Conservation (phyloP, 2,797 vertebrate species). For the Champsocephalus esox region DNA sequence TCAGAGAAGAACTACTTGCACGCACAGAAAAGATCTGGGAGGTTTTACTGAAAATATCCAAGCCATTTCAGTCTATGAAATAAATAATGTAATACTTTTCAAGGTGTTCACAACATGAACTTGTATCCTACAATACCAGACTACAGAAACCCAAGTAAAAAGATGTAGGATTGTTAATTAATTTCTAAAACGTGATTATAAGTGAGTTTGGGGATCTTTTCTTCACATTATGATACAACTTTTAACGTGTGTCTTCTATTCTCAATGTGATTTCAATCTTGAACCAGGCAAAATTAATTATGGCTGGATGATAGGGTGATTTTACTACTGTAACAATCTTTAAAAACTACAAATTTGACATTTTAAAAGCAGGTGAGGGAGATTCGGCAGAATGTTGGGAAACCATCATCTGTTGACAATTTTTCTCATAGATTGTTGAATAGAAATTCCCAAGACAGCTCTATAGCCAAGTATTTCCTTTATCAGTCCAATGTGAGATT, state of each 20-base stretch:
- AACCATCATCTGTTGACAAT: not conserved
- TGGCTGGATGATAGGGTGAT: not conserved
- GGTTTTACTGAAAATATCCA: constrained; percentile 19
- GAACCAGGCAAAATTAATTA: not conserved
- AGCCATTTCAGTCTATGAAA: not conserved
- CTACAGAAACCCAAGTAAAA: not conserved
- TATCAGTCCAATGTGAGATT: constrained; percentile 37
- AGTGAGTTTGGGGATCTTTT: not conserved
- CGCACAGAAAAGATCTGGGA: not conserved
- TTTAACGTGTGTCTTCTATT: not conserved
- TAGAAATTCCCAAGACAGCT: not conserved
- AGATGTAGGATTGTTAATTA: not conserved
- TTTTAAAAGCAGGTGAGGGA: not conserved
- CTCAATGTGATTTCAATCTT: not conserved
- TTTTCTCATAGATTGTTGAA: not conserved
- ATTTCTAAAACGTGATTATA: not conserved
- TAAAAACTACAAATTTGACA: not conserved
- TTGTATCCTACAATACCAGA: not conserved
- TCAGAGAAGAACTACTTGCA: not conserved
- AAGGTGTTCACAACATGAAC: not conserved
- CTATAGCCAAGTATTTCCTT: constrained; percentile 24
- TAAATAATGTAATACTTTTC: not conserved
- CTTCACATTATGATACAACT: not conserved
- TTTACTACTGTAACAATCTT: not conserved
- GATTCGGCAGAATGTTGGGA: not conserved